Percentiles rank a stretch among this genome's conserved stretches.
These are phyloP conservation scores for Philonicus albiceps DNA, from an alignment of 2,888 invertebrate genomes.

Conservation along the genomic window DNA sequence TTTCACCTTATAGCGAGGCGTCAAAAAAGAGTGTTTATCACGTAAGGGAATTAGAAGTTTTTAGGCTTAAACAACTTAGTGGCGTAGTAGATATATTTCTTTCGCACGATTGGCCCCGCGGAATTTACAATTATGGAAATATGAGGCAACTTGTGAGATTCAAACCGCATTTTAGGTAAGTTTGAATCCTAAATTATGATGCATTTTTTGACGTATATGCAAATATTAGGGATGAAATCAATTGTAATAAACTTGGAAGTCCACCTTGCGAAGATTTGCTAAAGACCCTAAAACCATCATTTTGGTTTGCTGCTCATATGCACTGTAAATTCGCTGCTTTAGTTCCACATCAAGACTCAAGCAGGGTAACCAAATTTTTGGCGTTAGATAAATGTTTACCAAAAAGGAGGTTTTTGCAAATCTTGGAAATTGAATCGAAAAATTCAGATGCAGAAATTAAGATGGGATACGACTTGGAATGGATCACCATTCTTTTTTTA, in stretches of 20 bases:
- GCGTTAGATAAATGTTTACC: constrained; percentile 98
- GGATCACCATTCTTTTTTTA: constrained; percentile 85
- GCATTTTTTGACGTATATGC: neutral
- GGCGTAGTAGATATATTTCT: constrained; percentile 84
- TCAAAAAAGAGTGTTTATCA: constrained; percentile 92
- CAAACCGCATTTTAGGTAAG: constrained; percentile 84
- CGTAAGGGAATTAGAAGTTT: constrained; percentile 86
- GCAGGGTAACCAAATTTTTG: constrained; percentile 80
- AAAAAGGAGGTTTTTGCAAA: constrained; percentile 85
- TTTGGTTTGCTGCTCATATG: constrained; percentile 98
- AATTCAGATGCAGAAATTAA: constrained; percentile 58
- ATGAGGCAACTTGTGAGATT: constrained; percentile 72
- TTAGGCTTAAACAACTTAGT: constrained; percentile 82
- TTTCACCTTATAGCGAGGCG: constrained; percentile 81
- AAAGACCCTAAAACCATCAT: constrained; percentile 79
- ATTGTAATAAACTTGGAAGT: constrained; percentile 84
- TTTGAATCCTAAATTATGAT: neutral
- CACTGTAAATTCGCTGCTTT: constrained; percentile 95
- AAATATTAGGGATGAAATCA: constrained; percentile 78
- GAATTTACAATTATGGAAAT: constrained; percentile 87
- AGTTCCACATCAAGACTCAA: constrained; percentile 73
- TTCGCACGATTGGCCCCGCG: constrained; percentile 97
- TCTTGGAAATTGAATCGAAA: constrained; percentile 71
- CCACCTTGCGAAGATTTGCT: constrained; percentile 84
- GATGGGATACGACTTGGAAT: constrained; percentile 84